These are phyloP conservation scores for Abrostola tripartita DNA, from an alignment of 2,888 invertebrate species.

Conservation along the genomic window DNA sequence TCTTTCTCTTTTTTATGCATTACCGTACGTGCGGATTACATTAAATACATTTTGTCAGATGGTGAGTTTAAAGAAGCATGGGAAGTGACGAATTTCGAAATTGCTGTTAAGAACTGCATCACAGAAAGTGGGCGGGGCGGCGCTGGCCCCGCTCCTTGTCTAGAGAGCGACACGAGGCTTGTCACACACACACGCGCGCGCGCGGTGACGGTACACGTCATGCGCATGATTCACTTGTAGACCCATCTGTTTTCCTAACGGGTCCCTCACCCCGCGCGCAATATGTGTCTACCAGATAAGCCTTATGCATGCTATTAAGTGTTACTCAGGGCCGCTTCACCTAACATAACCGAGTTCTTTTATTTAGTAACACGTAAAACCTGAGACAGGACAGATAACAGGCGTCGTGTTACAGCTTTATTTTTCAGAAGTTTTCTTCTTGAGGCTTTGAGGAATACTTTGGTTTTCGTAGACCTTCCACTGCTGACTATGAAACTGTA, in stretches of 20 bases:
- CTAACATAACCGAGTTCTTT: conserved; percentile 40
- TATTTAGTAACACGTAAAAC: conserved; percentile 18
- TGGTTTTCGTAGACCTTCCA: conserved; percentile 1
- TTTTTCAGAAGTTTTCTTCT: conserved; percentile 6
- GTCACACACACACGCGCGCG: neutral
- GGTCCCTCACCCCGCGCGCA: neutral
- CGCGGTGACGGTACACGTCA: neutral
- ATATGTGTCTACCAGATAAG: neutral
- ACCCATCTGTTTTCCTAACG: neutral
- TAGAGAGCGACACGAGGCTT: neutral
- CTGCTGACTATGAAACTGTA: conserved; percentile 15
- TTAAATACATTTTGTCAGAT: conserved; percentile 67
- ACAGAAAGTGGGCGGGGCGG: neutral
- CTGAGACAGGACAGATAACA: conserved; percentile 11
- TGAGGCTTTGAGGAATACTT: conserved; percentile 24
- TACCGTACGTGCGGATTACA: conserved; percentile 65
- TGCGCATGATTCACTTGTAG: too few relatives aligned
- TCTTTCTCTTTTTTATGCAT: conserved; percentile 72
- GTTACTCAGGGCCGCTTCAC: conserved; percentile 21
- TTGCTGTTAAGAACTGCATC: conserved; percentile 26
- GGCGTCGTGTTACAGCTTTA: conserved; percentile 32
- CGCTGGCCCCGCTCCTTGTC: neutral
- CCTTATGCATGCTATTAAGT: conserved; percentile 32
- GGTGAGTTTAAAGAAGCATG: conserved; percentile 72
- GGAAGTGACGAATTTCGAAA: conserved; percentile 40